phyloP scores from a whole-genome alignment of 2,113 vertebrate genomes.

The Merops nubicus region DNA sequence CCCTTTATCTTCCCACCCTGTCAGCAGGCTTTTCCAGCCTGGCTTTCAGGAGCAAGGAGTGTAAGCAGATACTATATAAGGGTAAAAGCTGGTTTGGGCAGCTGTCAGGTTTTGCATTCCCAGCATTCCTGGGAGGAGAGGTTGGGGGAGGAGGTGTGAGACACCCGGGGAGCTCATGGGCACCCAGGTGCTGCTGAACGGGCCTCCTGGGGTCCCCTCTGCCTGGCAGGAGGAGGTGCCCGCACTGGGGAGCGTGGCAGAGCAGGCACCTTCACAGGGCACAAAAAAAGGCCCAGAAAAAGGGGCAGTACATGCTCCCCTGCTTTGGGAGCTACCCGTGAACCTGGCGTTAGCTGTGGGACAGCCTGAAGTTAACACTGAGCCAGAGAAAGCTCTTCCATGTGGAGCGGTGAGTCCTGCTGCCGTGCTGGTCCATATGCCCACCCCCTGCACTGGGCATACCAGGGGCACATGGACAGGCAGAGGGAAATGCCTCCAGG shows the following conservation, averaged over 20 bases:
- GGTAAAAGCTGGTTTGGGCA: slow-evolving; percentile 40
- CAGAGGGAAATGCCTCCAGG: neutral
- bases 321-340: rapidly evolving
- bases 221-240: neutral
- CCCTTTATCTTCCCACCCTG: slow-evolving; percentile 21
- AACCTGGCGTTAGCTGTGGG: neutral
- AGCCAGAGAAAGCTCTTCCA: neutral
- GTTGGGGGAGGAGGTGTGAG: neutral
- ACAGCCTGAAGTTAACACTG: neutral
- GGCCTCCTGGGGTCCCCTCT: neutral
- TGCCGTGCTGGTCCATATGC: neutral
- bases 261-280: rapidly evolving
- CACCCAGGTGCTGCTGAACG: neutral
- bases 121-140: slow-evolving; percentile 42
- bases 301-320: rapidly evolving
- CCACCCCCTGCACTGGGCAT: rapidly evolving
- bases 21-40: neutral
- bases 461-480: rapidly evolving
- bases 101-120: neutral
- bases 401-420: neutral
- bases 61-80: slow-evolving; percentile 15
- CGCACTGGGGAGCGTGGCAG: rapidly evolving
- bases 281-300: no score
- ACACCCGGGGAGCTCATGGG: neutral
- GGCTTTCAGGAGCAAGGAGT: neutral